Base-by-base conservation (phyloP, 2,888 invertebrate genomes). In the Plagodis dolabraria region DNA sequence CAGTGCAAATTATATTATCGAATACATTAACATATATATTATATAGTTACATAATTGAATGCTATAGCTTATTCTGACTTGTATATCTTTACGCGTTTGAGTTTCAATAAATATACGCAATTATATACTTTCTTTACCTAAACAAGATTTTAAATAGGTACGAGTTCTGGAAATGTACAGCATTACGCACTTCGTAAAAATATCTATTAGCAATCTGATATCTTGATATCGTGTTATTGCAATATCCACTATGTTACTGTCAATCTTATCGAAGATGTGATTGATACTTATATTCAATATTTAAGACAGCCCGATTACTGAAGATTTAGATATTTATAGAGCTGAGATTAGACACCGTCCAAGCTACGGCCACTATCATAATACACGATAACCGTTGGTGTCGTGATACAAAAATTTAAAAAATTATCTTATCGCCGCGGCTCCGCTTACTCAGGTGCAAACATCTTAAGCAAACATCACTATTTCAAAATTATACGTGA, bases 391-490 rank as follows among this genome's bases (percentile, higher is more conserved):
- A 79, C 77, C 70, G 69, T 68, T 67, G 66, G 67, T 72, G 75
- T 79, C 75, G 81, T 83, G 85, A 82, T 82, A 87, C 77, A 80
- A 79, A 22, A 64, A 80, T 80, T 83, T 87, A 74, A 77, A 81
- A 85, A 83, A 77, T 81, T 87, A 87, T 89, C 89, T 89, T 89
- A 90, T 89, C 89, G 33, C 53, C 58, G 57, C 64, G 72, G 75
- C 77, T 76, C 75, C 67, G 71, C 76, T 74, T 22, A 22, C 22
- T 22, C 71, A 80, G 76, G 86, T 82, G 83, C 79, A 87, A 87
- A 87, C 79, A 83, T 81, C 79, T 80, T 79, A 68, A 71, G 69
- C 70, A 86, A 87, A 86, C 67, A 79, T 43, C 56, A 71, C 57
- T 51, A 12, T 64, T 69, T 67, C 63, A 53, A 65, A 71, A 71